Base-by-base conservation (phyloP, 2,888 invertebrate species). In the Cremastinae sp. region DNA sequence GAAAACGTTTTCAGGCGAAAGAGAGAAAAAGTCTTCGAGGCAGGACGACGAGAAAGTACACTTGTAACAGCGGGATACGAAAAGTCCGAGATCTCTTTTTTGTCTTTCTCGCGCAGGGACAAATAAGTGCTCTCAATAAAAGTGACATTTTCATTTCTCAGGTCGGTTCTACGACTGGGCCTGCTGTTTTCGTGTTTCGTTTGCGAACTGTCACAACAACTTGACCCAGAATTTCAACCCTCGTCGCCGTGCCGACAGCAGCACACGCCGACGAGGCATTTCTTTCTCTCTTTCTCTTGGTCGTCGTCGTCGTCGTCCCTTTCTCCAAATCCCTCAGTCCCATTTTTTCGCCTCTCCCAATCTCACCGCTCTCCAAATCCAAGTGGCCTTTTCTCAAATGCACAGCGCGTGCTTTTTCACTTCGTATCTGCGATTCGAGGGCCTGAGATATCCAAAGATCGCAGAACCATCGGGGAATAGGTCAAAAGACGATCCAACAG, bases 121-220 rank as follows among this genome's bases (percentile, higher is more conserved):
- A 28, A 45, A 70, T 43, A 70, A 70, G 41, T 43, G 61, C 45
- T 53, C 69, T 34, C n/a, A 14, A 53, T 45, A 36, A 36, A 43
- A 69, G 18, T 66, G 66, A 66, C 61, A 45, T 70, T 69, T 59
- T 59, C 43, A 69, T 69, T 61, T 34, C 45, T 62, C 43, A 20
- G 18, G 12, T n/a, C 3, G 36, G 59, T 0, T 7, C 28, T 36
- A 16, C 36, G 47, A 51, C n/a, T 51, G 66, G 72, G 62, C 58
- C 68, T 59, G 72, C 66, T 71, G 71, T 68, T 76, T 76, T 73
- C 18, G 72, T 69, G 58, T 75, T 85, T 84, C 87, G 83, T 87
- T 86, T 86, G 85, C 79, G 80, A 87, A 88, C 85, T 88, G 88
- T 88, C 88, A 88, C 86, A 88, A 88, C 88, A 88, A 84, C 78